Conservation (phyloP, 2,113 vertebrate genomes). For the Pedionomus torquatus region DNA sequence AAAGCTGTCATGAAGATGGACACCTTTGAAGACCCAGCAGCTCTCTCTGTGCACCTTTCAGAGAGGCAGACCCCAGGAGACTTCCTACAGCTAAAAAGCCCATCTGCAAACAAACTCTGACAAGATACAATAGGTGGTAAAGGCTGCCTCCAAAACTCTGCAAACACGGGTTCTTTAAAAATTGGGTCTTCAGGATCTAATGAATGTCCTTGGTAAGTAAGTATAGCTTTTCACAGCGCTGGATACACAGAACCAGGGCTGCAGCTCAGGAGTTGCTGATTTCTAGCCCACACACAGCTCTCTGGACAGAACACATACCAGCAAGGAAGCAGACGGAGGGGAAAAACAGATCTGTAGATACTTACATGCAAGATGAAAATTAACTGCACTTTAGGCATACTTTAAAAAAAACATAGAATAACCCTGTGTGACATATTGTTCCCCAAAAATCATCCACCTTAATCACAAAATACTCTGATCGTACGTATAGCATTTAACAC, state of each 20-base stretch:
- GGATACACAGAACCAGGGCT: neutral
- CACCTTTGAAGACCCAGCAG: neutral
- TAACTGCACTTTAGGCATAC: conserved; percentile 18
- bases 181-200: neutral
- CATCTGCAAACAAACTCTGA: neutral
- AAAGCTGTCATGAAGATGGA: neutral
- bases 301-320: neutral
- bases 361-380: conserved; percentile 22
- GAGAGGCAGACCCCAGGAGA: neutral
- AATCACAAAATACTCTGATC: neutral
- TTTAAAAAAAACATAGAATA: conserved; percentile 40
- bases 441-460: neutral
- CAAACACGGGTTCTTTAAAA: neutral
- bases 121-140: neutral
- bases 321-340: neutral
- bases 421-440: neutral
- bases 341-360: neutral
- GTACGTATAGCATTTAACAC: neutral
- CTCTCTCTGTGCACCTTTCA: neutral
- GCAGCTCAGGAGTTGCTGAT: neutral
- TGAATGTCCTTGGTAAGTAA: neutral
- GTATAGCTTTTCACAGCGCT: neutral
- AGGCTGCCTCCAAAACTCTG: neutral
- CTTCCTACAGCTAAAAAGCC: neutral
- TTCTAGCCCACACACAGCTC: neutral